Evolutionary conservation across 1,140 invertebrate species (phyloP).

Genomic region (Pseudomyrmex flavicornis): DNA sequence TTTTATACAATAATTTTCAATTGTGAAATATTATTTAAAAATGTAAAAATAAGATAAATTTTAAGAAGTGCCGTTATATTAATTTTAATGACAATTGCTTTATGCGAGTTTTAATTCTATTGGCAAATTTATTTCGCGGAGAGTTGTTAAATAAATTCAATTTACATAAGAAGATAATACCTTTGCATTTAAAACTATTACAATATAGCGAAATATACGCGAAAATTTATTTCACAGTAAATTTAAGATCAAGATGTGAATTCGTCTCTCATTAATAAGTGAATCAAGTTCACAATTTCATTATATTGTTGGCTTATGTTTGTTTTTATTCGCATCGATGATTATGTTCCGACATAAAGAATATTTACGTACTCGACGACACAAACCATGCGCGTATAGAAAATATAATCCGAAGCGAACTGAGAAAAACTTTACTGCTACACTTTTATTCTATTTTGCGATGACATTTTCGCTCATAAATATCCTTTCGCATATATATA

Average conservation of each 20-base stretch:
- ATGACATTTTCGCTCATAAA: slow-evolving; percentile 36
- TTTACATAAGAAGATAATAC: too few species aligned
- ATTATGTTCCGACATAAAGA: slow-evolving; percentile 26
- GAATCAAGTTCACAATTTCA: slow-evolving; percentile 27
- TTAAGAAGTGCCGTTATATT: background rate
- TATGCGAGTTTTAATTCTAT: slow-evolving; percentile 2
- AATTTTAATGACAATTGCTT: background rate
- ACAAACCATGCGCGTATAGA: background rate
- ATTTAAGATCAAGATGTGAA: slow-evolving; percentile 1
- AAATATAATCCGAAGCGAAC: slow-evolving; percentile 35
- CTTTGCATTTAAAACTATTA: too few species aligned
- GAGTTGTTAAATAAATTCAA: too few species aligned
- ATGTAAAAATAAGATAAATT: slow-evolving; percentile 6
- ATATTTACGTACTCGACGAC: background rate
- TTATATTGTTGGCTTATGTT: background rate
- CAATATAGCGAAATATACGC: background rate
- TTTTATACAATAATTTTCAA: background rate
- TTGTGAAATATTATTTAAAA: background rate
- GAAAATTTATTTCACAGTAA: background rate
- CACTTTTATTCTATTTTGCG: slow-evolving; percentile 41
- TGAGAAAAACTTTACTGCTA: slow-evolving; percentile 41
- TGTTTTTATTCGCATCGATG: slow-evolving; percentile 43
- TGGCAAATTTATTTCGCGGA: background rate
- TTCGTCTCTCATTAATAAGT: slow-evolving; percentile 13
- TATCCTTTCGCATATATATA: slow-evolving; percentile 30